Evolutionary conservation across 2,113 vertebrate genomes (phyloP).

Genomic region (Grantiella picta): DNA sequence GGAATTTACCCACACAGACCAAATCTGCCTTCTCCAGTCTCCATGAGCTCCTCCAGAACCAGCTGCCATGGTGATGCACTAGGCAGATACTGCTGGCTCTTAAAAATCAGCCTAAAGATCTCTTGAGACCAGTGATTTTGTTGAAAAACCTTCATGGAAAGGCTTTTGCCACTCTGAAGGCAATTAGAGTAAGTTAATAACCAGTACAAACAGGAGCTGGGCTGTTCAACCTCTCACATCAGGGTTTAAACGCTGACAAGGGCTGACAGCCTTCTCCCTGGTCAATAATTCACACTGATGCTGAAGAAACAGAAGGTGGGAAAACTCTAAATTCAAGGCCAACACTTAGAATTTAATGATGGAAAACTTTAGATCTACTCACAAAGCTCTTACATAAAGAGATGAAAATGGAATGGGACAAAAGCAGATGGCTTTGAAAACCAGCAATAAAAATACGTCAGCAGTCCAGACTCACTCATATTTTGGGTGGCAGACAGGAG

Average conservation of each 20-base stretch:
- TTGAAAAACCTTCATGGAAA: not conserved
- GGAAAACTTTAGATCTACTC: not conserved
- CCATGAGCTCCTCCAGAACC: accelerated
- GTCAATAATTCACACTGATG: not conserved
- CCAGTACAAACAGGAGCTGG: not conserved
- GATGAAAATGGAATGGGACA: not conserved
- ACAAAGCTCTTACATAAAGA: not conserved
- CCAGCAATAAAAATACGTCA: not conserved
- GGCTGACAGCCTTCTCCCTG: not conserved
- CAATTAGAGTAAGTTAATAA: not conserved
- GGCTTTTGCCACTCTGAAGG: not conserved
- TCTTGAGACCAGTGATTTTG: not conserved
- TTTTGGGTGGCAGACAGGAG: not conserved
- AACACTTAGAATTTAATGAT: not conserved
- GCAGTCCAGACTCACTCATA: not conserved
- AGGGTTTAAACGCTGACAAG: not conserved
- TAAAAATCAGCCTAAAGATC: not conserved
- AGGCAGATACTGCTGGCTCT: not conserved
- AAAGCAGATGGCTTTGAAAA: constrained; percentile 2
- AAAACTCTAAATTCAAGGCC: not conserved
- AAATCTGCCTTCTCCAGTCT: not conserved
- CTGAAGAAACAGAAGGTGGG: constrained; percentile 8
- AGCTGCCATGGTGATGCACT: accelerated
- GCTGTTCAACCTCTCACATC: not conserved
- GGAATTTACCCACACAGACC: not conserved